Evolutionary conservation across 2,113 vertebrate species (phyloP).

Genomic region (Eurypyga helias): DNA sequence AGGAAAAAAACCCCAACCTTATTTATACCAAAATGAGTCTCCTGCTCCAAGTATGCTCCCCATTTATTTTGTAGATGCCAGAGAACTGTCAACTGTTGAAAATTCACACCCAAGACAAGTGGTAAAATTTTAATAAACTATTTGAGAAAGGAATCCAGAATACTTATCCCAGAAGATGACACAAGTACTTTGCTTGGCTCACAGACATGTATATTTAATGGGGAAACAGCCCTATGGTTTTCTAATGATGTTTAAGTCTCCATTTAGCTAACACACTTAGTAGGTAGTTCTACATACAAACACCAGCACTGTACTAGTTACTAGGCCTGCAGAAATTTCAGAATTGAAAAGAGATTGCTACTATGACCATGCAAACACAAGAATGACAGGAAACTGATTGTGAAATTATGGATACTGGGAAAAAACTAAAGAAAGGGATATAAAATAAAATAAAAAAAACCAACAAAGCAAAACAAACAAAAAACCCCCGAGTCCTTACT

Average conservation of each 20-base stretch:
- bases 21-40: not conserved
- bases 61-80: slow-evolving; percentile 5
- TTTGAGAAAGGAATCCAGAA: slow-evolving; percentile 3
- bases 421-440: not conserved
- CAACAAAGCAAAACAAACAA: not conserved
- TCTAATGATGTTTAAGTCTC: not conserved
- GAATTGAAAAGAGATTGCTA: not conserved
- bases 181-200: slow-evolving; percentile 5
- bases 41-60: not conserved
- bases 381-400: not conserved
- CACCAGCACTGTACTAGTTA: not conserved
- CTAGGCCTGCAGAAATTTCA: not conserved
- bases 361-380: not conserved
- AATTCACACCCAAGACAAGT: slow-evolving; percentile 50
- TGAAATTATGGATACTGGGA: not conserved
- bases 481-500: not conserved
- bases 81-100: slow-evolving; percentile 22
- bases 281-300: not conserved
- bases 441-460: not conserved
- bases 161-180: not conserved
- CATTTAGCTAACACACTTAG: not conserved
- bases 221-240: not conserved
- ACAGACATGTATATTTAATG: not conserved
- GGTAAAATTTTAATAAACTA: not conserved
- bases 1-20: not conserved